A percentile compares a stretch with the other conserved stretches of the same genome.
These are phyloP conservation scores for Metacarcinus magister DNA, from an alignment of 2,888 invertebrate species.

Conservation along the genomic window DNA sequence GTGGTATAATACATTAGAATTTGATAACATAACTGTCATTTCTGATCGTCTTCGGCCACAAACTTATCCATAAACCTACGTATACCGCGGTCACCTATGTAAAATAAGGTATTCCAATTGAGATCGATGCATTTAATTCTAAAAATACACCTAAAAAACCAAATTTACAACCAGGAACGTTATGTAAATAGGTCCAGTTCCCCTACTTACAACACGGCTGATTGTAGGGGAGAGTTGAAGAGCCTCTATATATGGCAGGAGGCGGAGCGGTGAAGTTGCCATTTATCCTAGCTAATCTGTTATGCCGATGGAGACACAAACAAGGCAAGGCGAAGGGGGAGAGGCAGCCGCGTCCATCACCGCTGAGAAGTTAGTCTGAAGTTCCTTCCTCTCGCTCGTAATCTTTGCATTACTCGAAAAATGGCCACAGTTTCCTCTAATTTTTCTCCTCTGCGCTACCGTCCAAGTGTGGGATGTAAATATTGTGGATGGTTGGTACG, in stretches of 20 bases:
- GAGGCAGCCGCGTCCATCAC: background rate
- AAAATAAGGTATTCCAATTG: too few species aligned
- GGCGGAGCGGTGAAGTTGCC: background rate
- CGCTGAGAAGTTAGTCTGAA: slow-evolving; percentile 9
- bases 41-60: too few species aligned
- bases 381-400: slow-evolving; percentile 1
- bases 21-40: too few species aligned
- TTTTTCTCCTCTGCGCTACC: background rate
- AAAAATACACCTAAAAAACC: too few species aligned
- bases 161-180: too few species aligned
- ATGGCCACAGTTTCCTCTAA: slow-evolving; percentile 21
- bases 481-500: background rate
- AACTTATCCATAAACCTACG: too few species aligned
- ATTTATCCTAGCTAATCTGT: background rate
- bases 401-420: background rate
- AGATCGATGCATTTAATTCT: too few species aligned
- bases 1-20: too few species aligned
- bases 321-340: background rate
- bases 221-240: background rate
- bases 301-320: background rate
- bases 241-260: background rate
- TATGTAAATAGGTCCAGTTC: too few species aligned
- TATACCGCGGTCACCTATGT: too few species aligned
- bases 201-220: background rate
- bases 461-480: background rate